A percentile compares a stretch with the other conserved stretches of the same genome.
These are phyloP conservation scores for Oryzias woworae DNA, from an alignment of 2,113 vertebrate species.

Conservation along the genomic window DNA sequence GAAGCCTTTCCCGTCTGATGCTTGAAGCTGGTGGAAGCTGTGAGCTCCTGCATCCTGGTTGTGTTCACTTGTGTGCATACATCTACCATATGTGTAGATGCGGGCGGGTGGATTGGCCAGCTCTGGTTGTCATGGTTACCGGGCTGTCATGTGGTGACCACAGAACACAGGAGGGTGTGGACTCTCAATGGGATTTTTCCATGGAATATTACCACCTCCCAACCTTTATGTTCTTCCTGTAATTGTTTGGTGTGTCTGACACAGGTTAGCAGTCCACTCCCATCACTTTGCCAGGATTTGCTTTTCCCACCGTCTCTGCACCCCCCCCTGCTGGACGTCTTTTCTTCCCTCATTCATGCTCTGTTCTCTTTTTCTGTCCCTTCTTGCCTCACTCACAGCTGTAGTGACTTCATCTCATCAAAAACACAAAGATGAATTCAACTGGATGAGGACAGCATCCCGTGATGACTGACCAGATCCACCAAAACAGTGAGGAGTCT, in stretches of 20 bases:
- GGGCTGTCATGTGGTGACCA: constrained; percentile 47
- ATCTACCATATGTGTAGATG: constrained; percentile 11
- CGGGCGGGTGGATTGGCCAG: constrained; percentile 31
- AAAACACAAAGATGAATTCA: too few relatives aligned
- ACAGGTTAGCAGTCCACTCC: constrained; percentile 24
- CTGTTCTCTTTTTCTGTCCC: not conserved
- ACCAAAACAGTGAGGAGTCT: too few relatives aligned
- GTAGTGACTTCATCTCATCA: too few relatives aligned
- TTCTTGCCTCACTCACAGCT: too few relatives aligned
- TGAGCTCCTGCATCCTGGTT: not conserved
- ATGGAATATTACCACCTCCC: constrained; percentile 6
- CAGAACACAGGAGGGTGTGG: constrained; percentile 39
- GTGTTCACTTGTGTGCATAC: constrained; percentile 29
- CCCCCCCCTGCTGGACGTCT: constrained; percentile 7
- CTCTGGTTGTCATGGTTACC: constrained; percentile 71
- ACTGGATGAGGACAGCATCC: too few relatives aligned
- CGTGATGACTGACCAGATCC: too few relatives aligned
- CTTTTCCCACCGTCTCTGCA: constrained; percentile 55
- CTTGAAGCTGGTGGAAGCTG: too few relatives aligned
- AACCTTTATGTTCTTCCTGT: constrained; percentile 20
- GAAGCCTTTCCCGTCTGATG: too few relatives aligned
- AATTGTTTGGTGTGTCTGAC: constrained; percentile 17
- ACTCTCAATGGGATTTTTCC: constrained; percentile 9
- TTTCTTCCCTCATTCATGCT: constrained; percentile 3
- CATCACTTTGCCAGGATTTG: constrained; percentile 44